Evolutionary conservation across 2,797 vertebrate genomes (phyloP).

Genomic region (Myoxocephalus aenaeus): DNA sequence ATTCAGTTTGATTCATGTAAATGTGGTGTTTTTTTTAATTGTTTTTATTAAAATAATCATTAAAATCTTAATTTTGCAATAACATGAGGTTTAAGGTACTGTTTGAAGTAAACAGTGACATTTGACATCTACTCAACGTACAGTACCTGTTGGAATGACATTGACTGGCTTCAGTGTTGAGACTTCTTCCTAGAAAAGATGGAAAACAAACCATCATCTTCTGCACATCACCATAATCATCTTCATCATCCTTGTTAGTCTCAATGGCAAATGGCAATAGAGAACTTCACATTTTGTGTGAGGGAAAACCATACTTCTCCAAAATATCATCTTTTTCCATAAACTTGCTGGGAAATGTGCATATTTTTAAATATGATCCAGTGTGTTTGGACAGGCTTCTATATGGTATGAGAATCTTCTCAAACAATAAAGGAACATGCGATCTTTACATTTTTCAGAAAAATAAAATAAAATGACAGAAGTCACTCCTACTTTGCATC

Average conservation of each 20-base stretch:
- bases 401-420: too few species aligned
- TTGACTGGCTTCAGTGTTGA: not conserved
- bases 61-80: not conserved
- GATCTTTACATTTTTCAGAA: not conserved
- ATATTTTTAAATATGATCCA: too few species aligned
- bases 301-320: not conserved
- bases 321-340: not conserved
- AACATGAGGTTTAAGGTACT: not conserved
- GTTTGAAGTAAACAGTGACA: not conserved
- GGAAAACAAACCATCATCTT: conserved; percentile 3
- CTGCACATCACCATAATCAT: not conserved
- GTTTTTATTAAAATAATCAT: not conserved
- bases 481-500: not conserved
- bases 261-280: not conserved
- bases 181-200: conserved; percentile 38
- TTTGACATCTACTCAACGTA: not conserved
- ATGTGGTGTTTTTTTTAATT: not conserved
- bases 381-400: too few species aligned
- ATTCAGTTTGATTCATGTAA: not conserved
- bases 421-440: too few species aligned
- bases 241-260: not conserved
- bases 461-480: not conserved
- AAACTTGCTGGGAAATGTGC: not conserved
- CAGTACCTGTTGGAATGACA: conserved; percentile 35
- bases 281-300: not conserved